A percentile compares a stretch with the other conserved stretches of the same genome.
These are phyloP conservation scores for Anguilla rostrata DNA, from an alignment of 2,113 vertebrate species.

Conservation along the genomic window DNA sequence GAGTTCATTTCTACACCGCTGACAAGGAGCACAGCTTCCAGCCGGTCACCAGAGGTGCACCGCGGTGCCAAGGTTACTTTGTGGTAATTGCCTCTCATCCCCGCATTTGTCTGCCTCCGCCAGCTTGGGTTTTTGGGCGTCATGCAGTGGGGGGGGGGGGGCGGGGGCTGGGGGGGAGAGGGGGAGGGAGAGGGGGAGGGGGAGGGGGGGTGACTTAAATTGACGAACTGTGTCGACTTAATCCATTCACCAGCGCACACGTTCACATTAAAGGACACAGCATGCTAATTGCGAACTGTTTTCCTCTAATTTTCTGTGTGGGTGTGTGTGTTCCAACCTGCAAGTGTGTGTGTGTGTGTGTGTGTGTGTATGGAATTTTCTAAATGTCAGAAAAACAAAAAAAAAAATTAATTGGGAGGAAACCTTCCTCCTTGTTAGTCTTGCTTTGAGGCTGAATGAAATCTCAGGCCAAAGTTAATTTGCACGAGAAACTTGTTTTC, in stretches of 20 bases:
- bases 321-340: not conserved
- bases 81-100: constrained; percentile 68
- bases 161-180: constrained; percentile 28
- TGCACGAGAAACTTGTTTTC: not conserved
- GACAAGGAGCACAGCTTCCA: constrained; percentile 47
- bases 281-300: not conserved
- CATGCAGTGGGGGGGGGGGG: constrained; percentile 29
- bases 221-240: constrained; percentile 35
- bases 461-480: not conserved
- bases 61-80: constrained; percentile 67
- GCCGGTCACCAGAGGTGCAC: constrained; percentile 61
- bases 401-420: constrained; percentile 2
- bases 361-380: not conserved
- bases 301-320: not conserved
- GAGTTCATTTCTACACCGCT: constrained; percentile 41
- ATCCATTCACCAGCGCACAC: not conserved
- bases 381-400: not conserved
- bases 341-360: not conserved
- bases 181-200: constrained; percentile 16
- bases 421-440: not conserved
- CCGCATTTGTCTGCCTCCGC: constrained; percentile 52
- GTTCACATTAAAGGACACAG: not conserved
- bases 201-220: constrained; percentile 46
- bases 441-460: not conserved
- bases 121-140: constrained; percentile 47